Base-by-base conservation (phyloP, 2,797 vertebrate species). In the Microcaecilia unicolor region DNA sequence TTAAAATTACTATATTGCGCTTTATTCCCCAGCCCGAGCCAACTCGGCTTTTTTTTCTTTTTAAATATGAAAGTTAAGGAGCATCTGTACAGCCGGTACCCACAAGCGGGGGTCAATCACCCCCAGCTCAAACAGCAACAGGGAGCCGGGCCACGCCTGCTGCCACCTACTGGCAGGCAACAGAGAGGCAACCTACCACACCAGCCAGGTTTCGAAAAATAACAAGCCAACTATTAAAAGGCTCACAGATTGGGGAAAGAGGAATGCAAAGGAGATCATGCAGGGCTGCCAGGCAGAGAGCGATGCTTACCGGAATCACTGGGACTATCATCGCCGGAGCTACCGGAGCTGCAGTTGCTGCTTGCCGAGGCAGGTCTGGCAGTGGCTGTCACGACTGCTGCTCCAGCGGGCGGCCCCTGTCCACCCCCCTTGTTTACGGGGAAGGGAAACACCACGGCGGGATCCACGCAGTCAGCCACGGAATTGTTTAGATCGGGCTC, bases 401-500 rank as follows among this genome's bases (percentile, higher is more conserved):
- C 18, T 13, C 34, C 22, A 7, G 40, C 34, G 7, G 21, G 41
- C 1, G 42, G 36, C 34, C 29, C 44, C 6, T 47, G 53, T 8
- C 29, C 24, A 15, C 17, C 22, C 36, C 48, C 84, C 76, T 89
- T 88, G 70, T 84, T 84, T 47, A 91, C 74, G 4, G 92, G 90
- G 67, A 93, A 96, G 2, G 92, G 93, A 62, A 97, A 95, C 22
- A 97, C 92, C 27, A 92, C 77, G 0, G 89, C 73, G 11, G 93
- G 93, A 52, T 97, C 92, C 68, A 97, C 92, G 12, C 91, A 94
- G 64, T 91, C 89, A 6, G 88, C 70, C 45, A 77, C 82, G 16
- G 86, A 70, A 48, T 73, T 72, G 61, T 77, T 80, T 56, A 78
- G 67, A 55, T 87, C 86, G 10, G 72, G 67, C 38, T 61, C 49